Evolutionary conservation across 2,888 invertebrate genomes (phyloP).

Genomic region (Acanthosepion esculentum): DNA sequence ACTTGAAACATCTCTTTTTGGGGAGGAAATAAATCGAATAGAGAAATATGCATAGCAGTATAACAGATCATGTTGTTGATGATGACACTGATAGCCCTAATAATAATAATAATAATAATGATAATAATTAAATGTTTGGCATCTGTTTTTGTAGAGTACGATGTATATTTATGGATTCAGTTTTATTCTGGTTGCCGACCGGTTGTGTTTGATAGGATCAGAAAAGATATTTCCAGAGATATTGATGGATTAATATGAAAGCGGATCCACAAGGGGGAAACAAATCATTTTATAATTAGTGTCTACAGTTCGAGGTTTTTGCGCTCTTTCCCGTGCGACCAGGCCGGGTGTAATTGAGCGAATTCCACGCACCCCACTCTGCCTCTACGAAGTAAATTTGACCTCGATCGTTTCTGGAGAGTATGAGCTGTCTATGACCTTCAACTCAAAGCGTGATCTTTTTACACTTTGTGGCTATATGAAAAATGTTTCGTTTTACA

Average conservation of each 20-base stretch:
- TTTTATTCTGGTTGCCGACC: background rate
- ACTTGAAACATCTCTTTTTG: no score
- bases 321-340: background rate
- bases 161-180: background rate
- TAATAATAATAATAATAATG: no score
- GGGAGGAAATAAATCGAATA: no score
- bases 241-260: constrained; percentile 9
- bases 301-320: background rate
- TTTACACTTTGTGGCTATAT: no score
- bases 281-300: constrained; percentile 9
- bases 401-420: no score
- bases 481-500: no score
- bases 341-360: background rate
- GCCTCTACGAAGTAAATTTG: no score
- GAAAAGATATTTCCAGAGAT: background rate
- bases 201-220: background rate
- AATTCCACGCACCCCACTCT: no score
- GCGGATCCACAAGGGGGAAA: background rate
- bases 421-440: no score
- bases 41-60: no score
- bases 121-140: background rate
- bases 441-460: no score
- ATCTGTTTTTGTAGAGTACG: background rate
- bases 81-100: background rate
- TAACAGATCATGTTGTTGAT: background rate